Conservation (phyloP, 1,140 invertebrate species). For the Colletes gigas region DNA sequence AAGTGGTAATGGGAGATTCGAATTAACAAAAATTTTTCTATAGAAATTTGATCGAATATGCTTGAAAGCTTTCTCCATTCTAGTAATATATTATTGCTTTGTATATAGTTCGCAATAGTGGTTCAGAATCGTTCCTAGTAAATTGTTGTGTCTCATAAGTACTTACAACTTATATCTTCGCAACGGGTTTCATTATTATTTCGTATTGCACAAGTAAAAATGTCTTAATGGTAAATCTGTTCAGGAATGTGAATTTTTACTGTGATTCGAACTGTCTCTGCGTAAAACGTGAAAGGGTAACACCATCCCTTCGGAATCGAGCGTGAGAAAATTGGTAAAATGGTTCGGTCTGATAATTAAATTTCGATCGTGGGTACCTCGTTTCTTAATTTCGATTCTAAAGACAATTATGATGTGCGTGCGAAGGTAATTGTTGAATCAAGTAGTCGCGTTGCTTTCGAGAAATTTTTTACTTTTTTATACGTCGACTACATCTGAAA, state of each 20-base stretch:
- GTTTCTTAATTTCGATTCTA: background rate
- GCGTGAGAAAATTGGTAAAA: constrained; percentile 22
- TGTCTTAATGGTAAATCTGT: background rate
- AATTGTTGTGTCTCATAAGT: constrained; percentile 1
- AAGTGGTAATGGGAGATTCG: constrained; percentile 21
- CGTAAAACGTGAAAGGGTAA: constrained; percentile 3
- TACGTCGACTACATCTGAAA: background rate
- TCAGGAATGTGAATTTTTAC: constrained; percentile 11
- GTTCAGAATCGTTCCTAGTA: background rate
- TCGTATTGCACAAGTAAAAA: background rate
- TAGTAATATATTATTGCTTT: background rate
- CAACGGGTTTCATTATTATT: background rate
- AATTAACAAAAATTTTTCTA: constrained; percentile 6
- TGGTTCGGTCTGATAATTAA: constrained; percentile 13
- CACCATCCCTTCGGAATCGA: constrained; percentile 1
- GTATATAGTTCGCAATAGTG: background rate
- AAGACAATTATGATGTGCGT: constrained; percentile 13
- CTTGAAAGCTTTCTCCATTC: constrained; percentile 23
- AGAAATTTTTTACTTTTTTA: constrained; percentile 24
- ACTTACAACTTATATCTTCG: background rate
- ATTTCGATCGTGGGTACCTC: constrained; percentile 4
- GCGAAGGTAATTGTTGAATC: constrained; percentile 31
- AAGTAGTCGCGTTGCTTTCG: constrained; percentile 28
- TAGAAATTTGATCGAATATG: background rate
- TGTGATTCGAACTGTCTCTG: background rate